These are phyloP conservation scores for Pteruthius melanotis DNA, from an alignment of 2,113 vertebrate genomes.

Conservation along the genomic window DNA sequence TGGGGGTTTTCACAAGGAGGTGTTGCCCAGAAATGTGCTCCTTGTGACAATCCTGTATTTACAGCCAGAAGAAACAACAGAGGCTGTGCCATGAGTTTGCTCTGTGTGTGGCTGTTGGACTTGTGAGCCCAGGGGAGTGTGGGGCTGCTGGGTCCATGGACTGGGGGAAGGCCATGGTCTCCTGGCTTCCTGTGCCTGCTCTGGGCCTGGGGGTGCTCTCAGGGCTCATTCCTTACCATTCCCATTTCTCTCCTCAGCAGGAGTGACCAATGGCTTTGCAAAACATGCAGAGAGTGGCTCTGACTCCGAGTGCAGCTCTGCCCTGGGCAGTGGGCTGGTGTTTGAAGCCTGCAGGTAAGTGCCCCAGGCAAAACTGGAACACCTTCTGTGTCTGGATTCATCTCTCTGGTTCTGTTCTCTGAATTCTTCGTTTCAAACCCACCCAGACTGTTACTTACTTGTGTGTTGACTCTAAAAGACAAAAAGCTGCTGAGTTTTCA, in stretches of 20 bases:
- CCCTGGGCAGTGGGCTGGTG: constrained; percentile 63
- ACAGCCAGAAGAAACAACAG: background rate
- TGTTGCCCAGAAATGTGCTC: background rate
- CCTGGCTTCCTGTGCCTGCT: background rate
- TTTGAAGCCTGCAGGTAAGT: constrained; percentile 85
- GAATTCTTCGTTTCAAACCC: background rate
- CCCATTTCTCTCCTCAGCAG: constrained; percentile 64
- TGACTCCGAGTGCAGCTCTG: constrained; percentile 82
- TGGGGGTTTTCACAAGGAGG: background rate
- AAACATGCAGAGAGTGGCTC: constrained; percentile 80
- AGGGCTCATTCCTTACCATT: background rate
- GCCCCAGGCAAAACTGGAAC: background rate
- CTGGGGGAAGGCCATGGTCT: background rate
- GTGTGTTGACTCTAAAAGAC: background rate
- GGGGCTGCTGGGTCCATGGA: background rate
- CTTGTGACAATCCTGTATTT: background rate
- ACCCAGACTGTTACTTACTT: background rate
- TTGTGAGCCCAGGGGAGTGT: background rate
- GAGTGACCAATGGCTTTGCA: constrained; percentile 86
- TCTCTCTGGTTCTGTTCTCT: background rate
- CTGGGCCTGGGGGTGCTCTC: background rate
- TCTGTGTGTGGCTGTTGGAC: background rate
- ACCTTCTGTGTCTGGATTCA: background rate
- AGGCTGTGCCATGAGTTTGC: background rate
- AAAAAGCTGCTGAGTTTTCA: background rate